phyloP scores from a whole-genome alignment of 2,888 invertebrate genomes.

The Drosophila macrospina region DNA sequence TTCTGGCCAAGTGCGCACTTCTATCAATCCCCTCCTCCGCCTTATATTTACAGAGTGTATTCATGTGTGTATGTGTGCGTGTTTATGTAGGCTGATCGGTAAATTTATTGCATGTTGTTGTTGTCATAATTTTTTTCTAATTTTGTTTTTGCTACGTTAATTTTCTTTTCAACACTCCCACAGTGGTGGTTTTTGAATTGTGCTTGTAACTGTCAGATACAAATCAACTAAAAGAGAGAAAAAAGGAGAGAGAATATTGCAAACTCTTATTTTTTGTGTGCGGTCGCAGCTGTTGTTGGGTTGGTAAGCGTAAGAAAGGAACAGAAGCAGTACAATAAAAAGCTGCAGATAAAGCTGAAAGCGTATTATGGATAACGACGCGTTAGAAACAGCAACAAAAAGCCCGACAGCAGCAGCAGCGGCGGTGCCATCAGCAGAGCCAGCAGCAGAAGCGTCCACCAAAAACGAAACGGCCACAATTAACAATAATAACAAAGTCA shows the following conservation, averaged over 20 bases:
- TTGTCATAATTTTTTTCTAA: slow-evolving; percentile 39
- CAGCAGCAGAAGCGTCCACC: slow-evolving; percentile 45
- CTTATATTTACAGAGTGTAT: slow-evolving; percentile 23
- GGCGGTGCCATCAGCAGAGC: slow-evolving; percentile 33
- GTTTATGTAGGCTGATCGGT: slow-evolving; percentile 50
- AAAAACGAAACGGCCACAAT: slow-evolving; percentile 72
- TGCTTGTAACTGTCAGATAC: slow-evolving; percentile 55
- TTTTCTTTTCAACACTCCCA: slow-evolving; percentile 63
- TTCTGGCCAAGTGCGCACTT: slow-evolving; percentile 54
- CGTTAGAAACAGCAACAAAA: slow-evolving; percentile 76
- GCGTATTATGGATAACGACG: slow-evolving; percentile 83
- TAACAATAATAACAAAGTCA: slow-evolving; percentile 72
- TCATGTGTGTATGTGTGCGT: slow-evolving; percentile 10
- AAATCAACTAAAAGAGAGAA: slow-evolving; percentile 50
- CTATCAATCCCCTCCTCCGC: slow-evolving; percentile 26
- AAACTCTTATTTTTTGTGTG: slow-evolving; percentile 43
- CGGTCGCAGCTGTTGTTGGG: slow-evolving; percentile 53
- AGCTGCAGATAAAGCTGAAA: slow-evolving; percentile 47
- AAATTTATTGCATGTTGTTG: slow-evolving; percentile 59
- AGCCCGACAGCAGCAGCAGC: slow-evolving; percentile 64
- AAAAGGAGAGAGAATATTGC: slow-evolving; percentile 14
- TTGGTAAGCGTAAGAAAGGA: slow-evolving; percentile 42
- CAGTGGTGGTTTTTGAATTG: slow-evolving; percentile 61
- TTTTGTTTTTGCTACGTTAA: slow-evolving; percentile 58
- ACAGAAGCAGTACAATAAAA: slow-evolving; percentile 36